phyloP scores from a whole-genome alignment of 37 sponge, comb jelly and placozoan genomes.

The Beroe ovata region DNA sequence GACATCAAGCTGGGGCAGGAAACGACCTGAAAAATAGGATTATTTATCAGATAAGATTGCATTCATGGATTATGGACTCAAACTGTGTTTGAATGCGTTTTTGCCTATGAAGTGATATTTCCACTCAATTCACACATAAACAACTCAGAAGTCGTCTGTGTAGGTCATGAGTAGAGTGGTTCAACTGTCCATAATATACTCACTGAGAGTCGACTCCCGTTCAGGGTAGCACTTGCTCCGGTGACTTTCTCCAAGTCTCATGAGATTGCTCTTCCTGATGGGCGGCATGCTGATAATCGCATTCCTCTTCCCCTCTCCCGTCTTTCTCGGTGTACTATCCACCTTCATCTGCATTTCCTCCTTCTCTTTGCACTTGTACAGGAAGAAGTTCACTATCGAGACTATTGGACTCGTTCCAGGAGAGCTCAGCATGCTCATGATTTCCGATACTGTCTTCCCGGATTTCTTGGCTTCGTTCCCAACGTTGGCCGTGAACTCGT shows the following conservation, averaged over 20 bases:
- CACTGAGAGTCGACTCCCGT: slow-evolving; percentile 47
- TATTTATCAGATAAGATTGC: too few relatives aligned
- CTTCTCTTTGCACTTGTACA: slow-evolving; percentile 43
- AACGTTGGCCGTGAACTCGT: slow-evolving; percentile 43
- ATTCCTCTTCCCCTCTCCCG: slow-evolving; percentile 20
- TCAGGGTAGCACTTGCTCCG: slow-evolving; percentile 59
- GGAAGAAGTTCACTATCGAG: slow-evolving; percentile 52
- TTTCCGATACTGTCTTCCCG: slow-evolving; percentile 60
- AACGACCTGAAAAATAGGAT: slow-evolving; percentile 26
- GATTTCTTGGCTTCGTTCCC: slow-evolving; percentile 64
- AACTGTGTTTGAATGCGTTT: too few relatives aligned
- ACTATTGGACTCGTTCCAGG: slow-evolving; percentile 58
- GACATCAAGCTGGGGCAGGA: slow-evolving; percentile 44
- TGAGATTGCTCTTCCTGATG: slow-evolving; percentile 67
- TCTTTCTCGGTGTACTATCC: not conserved
- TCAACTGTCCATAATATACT: too few relatives aligned
- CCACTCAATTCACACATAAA: too few relatives aligned
- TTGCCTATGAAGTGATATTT: too few relatives aligned
- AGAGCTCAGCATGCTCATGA: slow-evolving; percentile 62
- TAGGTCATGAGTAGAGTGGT: too few relatives aligned
- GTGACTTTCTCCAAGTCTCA: slow-evolving; percentile 65
- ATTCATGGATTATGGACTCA: too few relatives aligned
- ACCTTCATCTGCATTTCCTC: slow-evolving; percentile 17
- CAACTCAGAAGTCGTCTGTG: too few relatives aligned
- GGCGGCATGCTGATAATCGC: slow-evolving; percentile 61